These are phyloP conservation scores for Calcarius ornatus DNA, from an alignment of 2,113 vertebrate species.

Conservation along the genomic window DNA sequence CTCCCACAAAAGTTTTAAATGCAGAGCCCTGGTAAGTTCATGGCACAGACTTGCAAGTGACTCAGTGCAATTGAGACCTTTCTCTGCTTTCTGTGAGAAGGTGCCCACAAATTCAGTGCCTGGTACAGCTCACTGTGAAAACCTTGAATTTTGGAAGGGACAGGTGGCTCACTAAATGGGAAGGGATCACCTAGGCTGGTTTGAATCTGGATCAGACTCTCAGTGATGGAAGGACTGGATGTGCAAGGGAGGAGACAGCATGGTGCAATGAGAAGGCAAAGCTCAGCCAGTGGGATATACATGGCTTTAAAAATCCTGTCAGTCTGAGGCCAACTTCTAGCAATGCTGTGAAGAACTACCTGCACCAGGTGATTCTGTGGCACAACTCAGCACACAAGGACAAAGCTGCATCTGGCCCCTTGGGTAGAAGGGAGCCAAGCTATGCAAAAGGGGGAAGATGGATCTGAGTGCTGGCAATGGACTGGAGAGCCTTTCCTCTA, in stretches of 20 bases:
- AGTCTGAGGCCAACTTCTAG: background rate
- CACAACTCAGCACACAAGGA: background rate
- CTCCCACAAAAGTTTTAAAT: background rate
- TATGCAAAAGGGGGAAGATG: background rate
- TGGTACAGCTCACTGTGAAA: background rate
- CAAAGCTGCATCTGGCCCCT: background rate
- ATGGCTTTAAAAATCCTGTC: background rate
- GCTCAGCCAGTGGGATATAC: background rate
- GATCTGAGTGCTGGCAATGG: background rate
- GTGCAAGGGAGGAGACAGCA: background rate
- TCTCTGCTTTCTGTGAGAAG: background rate
- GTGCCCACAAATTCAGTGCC: background rate
- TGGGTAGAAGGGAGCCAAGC: background rate
- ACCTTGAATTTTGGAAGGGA: background rate
- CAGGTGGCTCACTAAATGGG: background rate
- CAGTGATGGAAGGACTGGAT: background rate
- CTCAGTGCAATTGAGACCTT: rapidly evolving
- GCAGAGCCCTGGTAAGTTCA: background rate
- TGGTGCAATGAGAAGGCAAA: rapidly evolving
- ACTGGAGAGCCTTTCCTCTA: background rate
- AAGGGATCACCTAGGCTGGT: background rate
- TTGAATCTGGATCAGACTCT: background rate
- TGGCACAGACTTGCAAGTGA: background rate
- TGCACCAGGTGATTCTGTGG: background rate
- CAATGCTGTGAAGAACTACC: background rate